Base-by-base conservation (phyloP, 2,888 invertebrate species). In the Drosophila mimica region DNA sequence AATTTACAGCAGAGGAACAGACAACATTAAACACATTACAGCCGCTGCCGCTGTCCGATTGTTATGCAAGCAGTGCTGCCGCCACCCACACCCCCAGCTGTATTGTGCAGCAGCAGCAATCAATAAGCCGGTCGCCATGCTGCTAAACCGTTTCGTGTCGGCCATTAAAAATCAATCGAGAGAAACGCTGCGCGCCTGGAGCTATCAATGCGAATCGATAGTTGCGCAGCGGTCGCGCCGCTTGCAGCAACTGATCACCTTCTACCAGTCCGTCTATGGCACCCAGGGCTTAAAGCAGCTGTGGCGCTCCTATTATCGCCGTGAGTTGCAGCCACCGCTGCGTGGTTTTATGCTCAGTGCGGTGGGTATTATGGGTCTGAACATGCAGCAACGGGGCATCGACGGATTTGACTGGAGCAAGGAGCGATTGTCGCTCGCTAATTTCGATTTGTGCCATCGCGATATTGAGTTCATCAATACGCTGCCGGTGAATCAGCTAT, bases 191-290 rank as follows among this genome's bases (percentile, higher is more conserved):
- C 93, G 93, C 76, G 92, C 94, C 66, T 95, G 95, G 94, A 92
- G 93, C 8, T 93, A 94, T 77, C 94, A 94, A 76, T 94, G 94
- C 77, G 94, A 94, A 91, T 94, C 94, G 79, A 94, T 94, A 51
- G 74, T 94, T 20, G 96, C 95, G 1, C 95, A 95, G 83, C 93
- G 95, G 40, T 92, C 95, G 1, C 93, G 95, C 62, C 94, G 95
- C 54, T 94, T 94, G n/a, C 94, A 95, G 74, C 95, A 96, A 88
- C 94, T 96, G 91, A 94, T 95, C 80, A 94, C 94, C 63, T 93
- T 95, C 60, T 96, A 96, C 83, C 94, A 94, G 13, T 94, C 94
- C 73, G 94, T 95, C 74, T 96, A 95, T 94, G 95, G 95, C 62
- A 95, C 95, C 62, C 92, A 93, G 25, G 95, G 95, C 4, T 91